Evolutionary conservation across 1,140 invertebrate species (phyloP).

Genomic region (Drosophila navojoa): DNA sequence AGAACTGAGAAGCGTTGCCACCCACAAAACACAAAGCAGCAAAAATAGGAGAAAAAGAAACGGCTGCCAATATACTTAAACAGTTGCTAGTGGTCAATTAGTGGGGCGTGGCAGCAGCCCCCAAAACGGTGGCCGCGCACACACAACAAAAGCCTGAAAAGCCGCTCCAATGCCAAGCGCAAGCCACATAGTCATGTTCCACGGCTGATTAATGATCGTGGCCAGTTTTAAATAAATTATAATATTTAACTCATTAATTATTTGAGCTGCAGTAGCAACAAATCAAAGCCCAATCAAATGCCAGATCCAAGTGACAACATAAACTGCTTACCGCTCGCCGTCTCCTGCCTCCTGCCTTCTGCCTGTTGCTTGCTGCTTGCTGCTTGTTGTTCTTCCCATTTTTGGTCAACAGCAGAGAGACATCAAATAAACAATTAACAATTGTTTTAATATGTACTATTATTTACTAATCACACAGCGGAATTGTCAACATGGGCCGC

Average conservation of each 20-base stretch:
- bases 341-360: constrained; percentile 11
- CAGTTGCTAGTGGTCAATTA: constrained; percentile 36
- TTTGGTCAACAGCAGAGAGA: constrained; percentile 45
- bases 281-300: constrained; percentile 70
- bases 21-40: constrained; percentile 40
- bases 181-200: constrained; percentile 28
- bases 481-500: constrained; percentile 41
- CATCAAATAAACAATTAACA: constrained; percentile 46
- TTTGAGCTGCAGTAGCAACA: constrained; percentile 65
- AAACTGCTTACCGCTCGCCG: constrained; percentile 11
- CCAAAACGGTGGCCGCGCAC: constrained; percentile 33
- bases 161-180: constrained; percentile 31
- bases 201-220: constrained; percentile 69
- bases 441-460: constrained; percentile 47
- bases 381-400: constrained; percentile 54
- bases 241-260: constrained; percentile 77
- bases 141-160: constrained; percentile 31
- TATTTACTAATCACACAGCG: constrained; percentile 51
- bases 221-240: constrained; percentile 69
- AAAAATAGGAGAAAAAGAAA: neutral
- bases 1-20: constrained; percentile 46
- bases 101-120: constrained; percentile 46
- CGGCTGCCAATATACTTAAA: constrained; percentile 16
- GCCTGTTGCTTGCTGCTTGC: constrained; percentile 10
- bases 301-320: constrained; percentile 47